phyloP scores from a whole-genome alignment of 2,113 vertebrate genomes.

The Aphyosemion australe region DNA sequence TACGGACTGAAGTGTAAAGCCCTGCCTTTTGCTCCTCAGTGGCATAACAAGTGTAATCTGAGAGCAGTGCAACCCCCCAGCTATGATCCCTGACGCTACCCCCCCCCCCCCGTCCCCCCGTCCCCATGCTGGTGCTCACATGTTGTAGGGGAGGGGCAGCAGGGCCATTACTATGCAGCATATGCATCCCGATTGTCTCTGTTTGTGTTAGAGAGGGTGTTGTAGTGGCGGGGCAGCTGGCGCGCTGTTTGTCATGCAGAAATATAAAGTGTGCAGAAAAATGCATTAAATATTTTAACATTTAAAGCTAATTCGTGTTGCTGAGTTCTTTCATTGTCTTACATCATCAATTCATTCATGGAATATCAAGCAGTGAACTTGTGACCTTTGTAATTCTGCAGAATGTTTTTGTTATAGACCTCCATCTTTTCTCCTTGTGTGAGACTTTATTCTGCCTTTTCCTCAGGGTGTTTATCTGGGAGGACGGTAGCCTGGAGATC shows the following conservation, averaged over 20 bases:
- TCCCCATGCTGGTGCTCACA: conserved; percentile 16
- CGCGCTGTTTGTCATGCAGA: conserved; percentile 36
- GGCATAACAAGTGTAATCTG: conserved; percentile 64
- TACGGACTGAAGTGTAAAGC: conserved; percentile 36
- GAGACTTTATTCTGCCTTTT: conserved; percentile 15
- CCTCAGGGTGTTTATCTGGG: conserved; percentile 88
- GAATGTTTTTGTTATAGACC: conserved; percentile 26
- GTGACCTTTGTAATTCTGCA: conserved; percentile 32
- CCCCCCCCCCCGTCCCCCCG: neutral
- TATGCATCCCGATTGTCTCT: conserved; percentile 36
- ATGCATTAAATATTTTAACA: conserved; percentile 19
- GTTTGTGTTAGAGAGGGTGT: conserved; percentile 18
- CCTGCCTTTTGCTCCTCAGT: conserved; percentile 31
- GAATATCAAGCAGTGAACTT: conserved; percentile 33
- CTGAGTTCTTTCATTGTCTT: conserved; percentile 36
- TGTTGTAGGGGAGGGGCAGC: conserved; percentile 32
- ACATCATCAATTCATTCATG: conserved; percentile 26
- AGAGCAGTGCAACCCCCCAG: conserved; percentile 20
- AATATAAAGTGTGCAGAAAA: conserved; percentile 43
- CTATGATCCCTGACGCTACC: neutral
- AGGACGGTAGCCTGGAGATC: conserved; percentile 95
- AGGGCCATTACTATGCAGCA: conserved; percentile 50
- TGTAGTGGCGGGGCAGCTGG: conserved; percentile 30
- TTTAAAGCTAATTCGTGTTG: conserved; percentile 8
- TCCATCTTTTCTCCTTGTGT: conserved; percentile 6